Percentiles rank a stretch among this genome's conserved stretches.
Conservation (phyloP, 2,888 invertebrate species). For the Sinotaia quadrata region DNA sequence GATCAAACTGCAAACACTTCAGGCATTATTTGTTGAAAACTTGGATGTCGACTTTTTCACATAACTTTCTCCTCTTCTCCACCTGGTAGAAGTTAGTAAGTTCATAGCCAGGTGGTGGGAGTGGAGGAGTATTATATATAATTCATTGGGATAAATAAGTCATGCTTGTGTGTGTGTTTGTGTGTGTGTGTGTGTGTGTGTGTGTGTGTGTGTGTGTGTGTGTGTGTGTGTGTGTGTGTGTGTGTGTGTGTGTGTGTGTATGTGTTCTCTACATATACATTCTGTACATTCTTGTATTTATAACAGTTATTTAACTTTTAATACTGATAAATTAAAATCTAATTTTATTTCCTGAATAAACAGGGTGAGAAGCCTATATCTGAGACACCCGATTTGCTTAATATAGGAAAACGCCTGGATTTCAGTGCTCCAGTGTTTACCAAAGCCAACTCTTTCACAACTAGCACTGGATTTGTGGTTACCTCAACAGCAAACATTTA, state of each 20-base stretch:
- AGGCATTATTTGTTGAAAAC: no score
- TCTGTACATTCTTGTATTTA: not conserved
- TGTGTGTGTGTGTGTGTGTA: not conserved
- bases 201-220: not conserved
- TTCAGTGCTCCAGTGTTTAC: constrained; percentile 10
- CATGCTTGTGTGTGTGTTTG: constrained; percentile 37
- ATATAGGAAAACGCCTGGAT: constrained; percentile 21
- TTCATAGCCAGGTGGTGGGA: no score
- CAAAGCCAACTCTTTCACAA: constrained; percentile 38
- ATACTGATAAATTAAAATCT: no score
- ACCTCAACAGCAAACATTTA: constrained; percentile 37
- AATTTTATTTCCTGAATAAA: not conserved
- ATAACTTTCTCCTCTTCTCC: no score
- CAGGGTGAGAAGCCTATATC: constrained; percentile 17
- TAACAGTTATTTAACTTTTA: not conserved
- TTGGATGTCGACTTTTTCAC: no score
- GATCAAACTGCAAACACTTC: no score
- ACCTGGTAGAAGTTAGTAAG: no score
- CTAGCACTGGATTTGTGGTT: constrained; percentile 38
- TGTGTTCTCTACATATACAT: not conserved
- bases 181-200: constrained; percentile 1
- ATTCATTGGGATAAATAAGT: no score
- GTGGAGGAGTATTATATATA: no score
- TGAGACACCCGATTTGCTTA: constrained; percentile 8
- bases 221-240: not conserved